phyloP scores from a whole-genome alignment of 2,888 invertebrate species.

The Agriopis aurantiaria region DNA sequence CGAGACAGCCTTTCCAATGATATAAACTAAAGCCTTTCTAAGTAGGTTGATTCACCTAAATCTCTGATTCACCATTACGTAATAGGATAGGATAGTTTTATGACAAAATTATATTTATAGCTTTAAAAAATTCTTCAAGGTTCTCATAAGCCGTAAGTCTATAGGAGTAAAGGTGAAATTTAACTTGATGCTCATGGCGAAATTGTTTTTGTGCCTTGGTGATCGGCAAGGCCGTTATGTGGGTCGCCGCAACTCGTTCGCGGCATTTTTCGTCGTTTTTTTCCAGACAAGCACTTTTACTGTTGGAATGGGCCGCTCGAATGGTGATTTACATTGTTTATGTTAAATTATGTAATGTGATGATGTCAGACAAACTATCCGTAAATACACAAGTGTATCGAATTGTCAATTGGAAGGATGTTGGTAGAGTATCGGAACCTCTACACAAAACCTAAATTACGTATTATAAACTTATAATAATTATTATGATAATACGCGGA shows the following conservation, averaged over 20 bases:
- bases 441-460: no score
- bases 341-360: slow-evolving; percentile 57
- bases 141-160: slow-evolving; percentile 25
- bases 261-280: slow-evolving; percentile 53
- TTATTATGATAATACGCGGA: no score
- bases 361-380: slow-evolving; percentile 38
- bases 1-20: slow-evolving; percentile 39
- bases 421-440: no score
- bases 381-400: slow-evolving; percentile 21
- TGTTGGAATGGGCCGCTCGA: slow-evolving; percentile 61
- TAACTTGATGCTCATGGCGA: slow-evolving; percentile 20
- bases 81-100: slow-evolving; percentile 36
- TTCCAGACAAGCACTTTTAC: slow-evolving; percentile 72
- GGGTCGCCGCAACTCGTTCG: slow-evolving; percentile 46
- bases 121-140: not conserved
- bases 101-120: slow-evolving; percentile 3
- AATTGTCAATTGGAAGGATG: slow-evolving; percentile 11
- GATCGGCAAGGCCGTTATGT: slow-evolving; percentile 51
- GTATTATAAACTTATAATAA: no score
- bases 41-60: slow-evolving; percentile 44
- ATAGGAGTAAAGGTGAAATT: slow-evolving; percentile 31
- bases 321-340: slow-evolving; percentile 57
- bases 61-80: slow-evolving; percentile 34
- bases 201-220: slow-evolving; percentile 35
- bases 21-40: slow-evolving; percentile 35